Percentiles rank a stretch among this genome's conserved stretches.
Evolutionary conservation across 2,888 invertebrate genomes (phyloP).

Genomic region (Dryomyza anilis): DNA sequence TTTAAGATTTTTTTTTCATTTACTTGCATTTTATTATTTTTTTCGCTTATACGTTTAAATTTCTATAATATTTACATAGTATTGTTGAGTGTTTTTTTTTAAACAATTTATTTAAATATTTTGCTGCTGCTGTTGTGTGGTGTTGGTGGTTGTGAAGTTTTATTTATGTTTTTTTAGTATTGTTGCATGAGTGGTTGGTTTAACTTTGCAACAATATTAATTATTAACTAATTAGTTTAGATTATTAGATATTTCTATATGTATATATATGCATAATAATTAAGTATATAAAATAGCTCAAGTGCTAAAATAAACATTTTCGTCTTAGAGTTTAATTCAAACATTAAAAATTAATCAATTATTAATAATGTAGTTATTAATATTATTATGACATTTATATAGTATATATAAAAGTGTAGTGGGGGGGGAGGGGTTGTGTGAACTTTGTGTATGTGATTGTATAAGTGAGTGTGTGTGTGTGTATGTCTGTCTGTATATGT

Average conservation of each 20-base stretch:
- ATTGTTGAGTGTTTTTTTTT: not conserved
- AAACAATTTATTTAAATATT: not conserved
- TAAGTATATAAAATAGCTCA: constrained; percentile 30
- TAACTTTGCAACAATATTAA: no score
- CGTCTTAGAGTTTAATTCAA: constrained; percentile 35
- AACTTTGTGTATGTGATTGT: no score
- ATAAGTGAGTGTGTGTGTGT: not conserved
- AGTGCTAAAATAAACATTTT: constrained; percentile 40
- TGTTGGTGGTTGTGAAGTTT: no score
- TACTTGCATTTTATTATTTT: constrained; percentile 16
- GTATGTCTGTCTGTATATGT: not conserved
- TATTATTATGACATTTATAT: constrained; percentile 22
- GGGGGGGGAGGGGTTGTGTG: no score
- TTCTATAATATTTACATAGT: not conserved
- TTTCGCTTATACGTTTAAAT: constrained; percentile 35
- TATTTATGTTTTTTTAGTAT: no score
- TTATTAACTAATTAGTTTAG: no score
- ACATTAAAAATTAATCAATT: constrained; percentile 35
- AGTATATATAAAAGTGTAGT: not conserved
- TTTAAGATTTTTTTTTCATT: constrained; percentile 4
- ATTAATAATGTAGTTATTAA: constrained; percentile 49
- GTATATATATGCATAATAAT: constrained; percentile 5
- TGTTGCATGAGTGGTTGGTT: no score
- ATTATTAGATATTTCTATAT: no score
- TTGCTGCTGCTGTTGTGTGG: no score